phyloP scores from a whole-genome alignment of 92 coral and sea anemone genomes.

The Epizoanthus rinbou region DNA sequence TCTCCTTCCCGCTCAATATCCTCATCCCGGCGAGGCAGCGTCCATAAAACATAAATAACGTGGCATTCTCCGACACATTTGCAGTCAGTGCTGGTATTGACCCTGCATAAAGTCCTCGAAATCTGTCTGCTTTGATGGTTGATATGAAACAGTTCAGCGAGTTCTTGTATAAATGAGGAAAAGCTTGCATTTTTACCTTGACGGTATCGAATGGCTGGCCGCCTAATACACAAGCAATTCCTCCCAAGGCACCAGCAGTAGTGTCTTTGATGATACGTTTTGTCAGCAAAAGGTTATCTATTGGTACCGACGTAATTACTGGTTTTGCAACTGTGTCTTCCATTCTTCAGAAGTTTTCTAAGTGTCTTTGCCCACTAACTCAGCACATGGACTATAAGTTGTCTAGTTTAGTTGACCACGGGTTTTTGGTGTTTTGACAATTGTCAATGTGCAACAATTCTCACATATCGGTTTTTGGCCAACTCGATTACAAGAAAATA shows the following conservation, averaged over 20 bases:
- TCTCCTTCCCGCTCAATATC: constrained; percentile 70
- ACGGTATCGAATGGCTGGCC: constrained; percentile 71
- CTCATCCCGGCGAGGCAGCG: constrained; percentile 74
- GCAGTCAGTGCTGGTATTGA: constrained; percentile 57
- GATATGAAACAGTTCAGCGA: constrained; percentile 49
- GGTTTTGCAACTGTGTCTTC: constrained; percentile 10
- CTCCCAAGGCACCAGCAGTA: constrained; percentile 61
- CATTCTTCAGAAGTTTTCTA: not conserved
- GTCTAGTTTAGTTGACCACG: no score
- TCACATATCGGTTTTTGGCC: no score
- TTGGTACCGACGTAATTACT: not conserved
- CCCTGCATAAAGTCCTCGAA: constrained; percentile 64
- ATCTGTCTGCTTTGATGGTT: constrained; percentile 44
- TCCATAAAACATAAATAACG: constrained; percentile 59
- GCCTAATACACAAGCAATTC: constrained; percentile 60
- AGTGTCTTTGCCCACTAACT: not conserved
- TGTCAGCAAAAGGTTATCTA: constrained; percentile 6
- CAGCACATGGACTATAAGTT: not conserved
- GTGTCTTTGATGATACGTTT: constrained; percentile 45
- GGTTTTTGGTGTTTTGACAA: not conserved
- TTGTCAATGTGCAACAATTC: not conserved
- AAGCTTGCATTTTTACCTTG: constrained; percentile 65
- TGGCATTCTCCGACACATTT: constrained; percentile 57
- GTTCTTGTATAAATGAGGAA: constrained; percentile 50
- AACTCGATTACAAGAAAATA: not conserved